Base-by-base conservation (phyloP, 2,888 invertebrate genomes). In the Hedya salicella region DNA sequence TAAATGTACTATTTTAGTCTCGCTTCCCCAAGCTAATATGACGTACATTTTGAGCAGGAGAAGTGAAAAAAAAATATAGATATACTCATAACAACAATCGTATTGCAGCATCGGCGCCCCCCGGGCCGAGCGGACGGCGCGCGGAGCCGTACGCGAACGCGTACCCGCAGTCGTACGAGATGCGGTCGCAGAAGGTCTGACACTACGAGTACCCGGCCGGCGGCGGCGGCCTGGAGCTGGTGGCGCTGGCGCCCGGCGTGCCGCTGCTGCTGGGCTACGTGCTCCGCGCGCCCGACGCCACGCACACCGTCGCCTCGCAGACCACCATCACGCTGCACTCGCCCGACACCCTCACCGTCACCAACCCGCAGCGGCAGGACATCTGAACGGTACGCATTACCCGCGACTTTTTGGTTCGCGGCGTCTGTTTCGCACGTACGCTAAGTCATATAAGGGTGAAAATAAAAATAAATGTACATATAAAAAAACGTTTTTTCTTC, bases 131-230 rank as follows among this genome's bases (percentile, higher is more conserved):
- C 75, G 83, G 85, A 74, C 90, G 93, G 80, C 80, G 93, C 86
- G 75, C 93, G 88, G 95, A 95, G 85, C 91, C 95, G 68, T 96
- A 96, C 89, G 95, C 96, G 71, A 95, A 95, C 77, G 96, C 96
- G 68, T 95, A 95, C 91, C 94, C 94, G 78, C 93, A 94, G 85
- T 93, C 94, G 78, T 95, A 95, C 91, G 96, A 96, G 93, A 95
- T 96, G 95, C 94, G 95, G 70, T 94, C 94, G 80, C 95, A 95
- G 83, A 95, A 96, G 90, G 95, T 90, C 83, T 91, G 91, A 91
- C 91, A 89, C 84, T 88, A 88, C 89, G 85, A 82, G 76, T 86
- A 81, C 77, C 71, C 66, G 69, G 73, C n/a, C n/a, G n/a, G n/a
- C n/a, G n/a, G 49, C 8, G 65, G 53, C 19, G 68, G 19, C 70